Evolutionary conservation across 2,113 vertebrate species (phyloP).

Genomic region (Platichthys stellatus): DNA sequence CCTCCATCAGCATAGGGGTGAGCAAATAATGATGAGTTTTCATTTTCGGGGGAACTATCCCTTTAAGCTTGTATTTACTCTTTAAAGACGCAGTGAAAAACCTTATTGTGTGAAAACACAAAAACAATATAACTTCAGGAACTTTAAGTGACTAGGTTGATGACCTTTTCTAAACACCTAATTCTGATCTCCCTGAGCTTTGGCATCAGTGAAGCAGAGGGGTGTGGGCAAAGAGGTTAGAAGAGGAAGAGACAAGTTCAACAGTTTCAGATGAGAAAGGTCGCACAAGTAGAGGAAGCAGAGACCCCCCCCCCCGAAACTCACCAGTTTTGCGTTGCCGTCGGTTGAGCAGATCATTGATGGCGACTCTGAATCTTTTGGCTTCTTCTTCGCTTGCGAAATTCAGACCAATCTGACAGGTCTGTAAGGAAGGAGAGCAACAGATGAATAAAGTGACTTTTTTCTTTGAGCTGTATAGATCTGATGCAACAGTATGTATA

Average conservation of each 20-base stretch:
- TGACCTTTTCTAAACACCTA: background rate
- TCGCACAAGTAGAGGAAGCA: background rate
- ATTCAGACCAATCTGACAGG: constrained; percentile 96
- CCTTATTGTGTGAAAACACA: no score
- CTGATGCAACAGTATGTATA: background rate
- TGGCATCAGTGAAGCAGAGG: no score
- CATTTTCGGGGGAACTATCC: no score
- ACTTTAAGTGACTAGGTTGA: no score
- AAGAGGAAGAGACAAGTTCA: background rate
- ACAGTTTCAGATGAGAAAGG: background rate
- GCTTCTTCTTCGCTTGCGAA: constrained; percentile 98
- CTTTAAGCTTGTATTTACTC: no score
- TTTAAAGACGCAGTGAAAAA: no score
- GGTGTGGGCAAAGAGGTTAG: background rate
- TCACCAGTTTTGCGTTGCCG: constrained; percentile 93
- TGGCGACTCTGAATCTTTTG: constrained; percentile 89
- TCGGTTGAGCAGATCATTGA: constrained; percentile 90
- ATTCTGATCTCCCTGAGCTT: background rate
- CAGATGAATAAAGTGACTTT: background rate
- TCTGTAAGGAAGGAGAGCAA: constrained; percentile 73
- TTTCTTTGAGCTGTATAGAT: background rate
- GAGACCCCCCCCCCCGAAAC: background rate
- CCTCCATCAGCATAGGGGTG: no score
- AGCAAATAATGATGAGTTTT: no score
- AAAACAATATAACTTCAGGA: no score